Evolutionary conservation across 2,797 vertebrate species (phyloP), one percentile per base, ranked within the genome.

Genomic region (Premnoplex brunnescens): DNA sequence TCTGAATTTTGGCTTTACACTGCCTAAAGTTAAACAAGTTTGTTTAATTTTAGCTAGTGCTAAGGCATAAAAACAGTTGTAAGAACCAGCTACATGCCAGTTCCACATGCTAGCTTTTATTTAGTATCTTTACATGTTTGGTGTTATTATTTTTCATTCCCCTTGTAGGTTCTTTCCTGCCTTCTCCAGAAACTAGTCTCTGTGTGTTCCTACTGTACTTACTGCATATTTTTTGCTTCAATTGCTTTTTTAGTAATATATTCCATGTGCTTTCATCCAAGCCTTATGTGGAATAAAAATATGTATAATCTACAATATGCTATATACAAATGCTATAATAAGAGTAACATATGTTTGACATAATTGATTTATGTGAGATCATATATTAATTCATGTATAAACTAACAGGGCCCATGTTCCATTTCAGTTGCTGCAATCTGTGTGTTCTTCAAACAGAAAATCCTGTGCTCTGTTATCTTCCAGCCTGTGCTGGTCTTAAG

Each of bases 301-400:
- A 78, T 14, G 17, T 89, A 41, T 82, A 58, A 90, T 77, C 63
- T 93, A 58, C 91, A 94, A 54, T 91, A 87, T 87, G 85, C 56
- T 58, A 49, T 88, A 64, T 79, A 91, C 80, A 94, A 94, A 93
- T 76, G 77, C 60, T 93, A 52, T 51, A 88, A 76, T 43, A 77
- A 36, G 36, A 91, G 63, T 82, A 88, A 43, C 88, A 95, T 87
- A 91, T 85, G 88, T 85, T 96, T 95, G 83, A 87, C 93, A 88
- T 69, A 87, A 71, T 43, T 64, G 63, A 90, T 79, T 84, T 85
- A 24, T 60, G 41, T 71, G 34, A 88, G 77, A 82, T 77, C 59
- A 46, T 79, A 5, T 62, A 89, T 81, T 88, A 91, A 93, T 62
- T 82, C 27, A 48, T 51, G 34, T 86, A 58, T 82, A 93, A 91